Conservation (phyloP, 2,113 vertebrate genomes). For the Zosterops lateralis region DNA sequence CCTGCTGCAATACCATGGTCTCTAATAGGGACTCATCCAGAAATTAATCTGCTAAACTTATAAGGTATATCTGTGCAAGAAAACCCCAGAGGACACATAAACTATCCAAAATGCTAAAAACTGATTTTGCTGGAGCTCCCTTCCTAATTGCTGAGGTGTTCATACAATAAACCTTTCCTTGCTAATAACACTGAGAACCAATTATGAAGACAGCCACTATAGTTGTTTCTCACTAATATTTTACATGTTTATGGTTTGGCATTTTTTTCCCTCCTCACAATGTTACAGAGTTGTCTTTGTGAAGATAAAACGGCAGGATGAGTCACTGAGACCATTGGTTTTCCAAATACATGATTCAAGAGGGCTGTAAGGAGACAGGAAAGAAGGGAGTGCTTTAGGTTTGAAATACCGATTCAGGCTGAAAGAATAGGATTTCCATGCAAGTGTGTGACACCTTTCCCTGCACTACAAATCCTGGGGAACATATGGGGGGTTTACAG, state of each 20-base stretch:
- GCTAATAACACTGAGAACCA: neutral
- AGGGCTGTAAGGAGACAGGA: neutral
- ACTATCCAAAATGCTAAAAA: neutral
- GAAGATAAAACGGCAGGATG: neutral
- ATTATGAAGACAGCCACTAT: neutral
- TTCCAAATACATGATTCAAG: neutral
- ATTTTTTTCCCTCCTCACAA: neutral
- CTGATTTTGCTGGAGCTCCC: neutral
- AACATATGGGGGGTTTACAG: neutral
- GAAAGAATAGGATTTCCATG: neutral
- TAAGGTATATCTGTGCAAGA: neutral
- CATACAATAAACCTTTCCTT: neutral
- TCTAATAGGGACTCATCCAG: neutral
- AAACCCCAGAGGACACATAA: neutral
- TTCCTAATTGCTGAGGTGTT: neutral
- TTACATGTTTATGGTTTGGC: neutral
- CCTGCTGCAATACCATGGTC: neutral
- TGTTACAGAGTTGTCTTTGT: neutral
- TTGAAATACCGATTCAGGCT: neutral
- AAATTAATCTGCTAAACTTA: neutral
- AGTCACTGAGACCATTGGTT: neutral
- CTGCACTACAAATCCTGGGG: neutral
- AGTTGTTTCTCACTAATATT: neutral
- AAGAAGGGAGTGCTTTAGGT: neutral
- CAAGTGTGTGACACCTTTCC: neutral